A percentile compares a stretch with the other conserved stretches of the same genome.
phyloP scores from a whole-genome alignment of 1,140 invertebrate species.

The Alviniconcha marisindica region DNA sequence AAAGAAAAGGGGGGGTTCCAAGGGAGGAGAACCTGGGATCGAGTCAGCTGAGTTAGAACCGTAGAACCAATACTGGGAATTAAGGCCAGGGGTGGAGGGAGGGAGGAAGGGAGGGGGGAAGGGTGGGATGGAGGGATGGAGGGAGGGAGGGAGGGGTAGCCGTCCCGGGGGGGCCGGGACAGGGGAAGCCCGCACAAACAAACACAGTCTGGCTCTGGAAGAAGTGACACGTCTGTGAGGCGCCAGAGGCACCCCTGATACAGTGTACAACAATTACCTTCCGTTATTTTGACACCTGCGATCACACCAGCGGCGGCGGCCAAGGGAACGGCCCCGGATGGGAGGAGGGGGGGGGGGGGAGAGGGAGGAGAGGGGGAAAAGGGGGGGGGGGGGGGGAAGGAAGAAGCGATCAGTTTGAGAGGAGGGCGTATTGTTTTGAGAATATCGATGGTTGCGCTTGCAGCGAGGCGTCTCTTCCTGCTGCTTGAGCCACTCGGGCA shows the following conservation, averaged over 20 bases:
- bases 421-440: no score
- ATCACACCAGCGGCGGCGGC: neutral
- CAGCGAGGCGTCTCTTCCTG: no score
- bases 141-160: neutral
- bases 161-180: neutral
- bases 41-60: no score
- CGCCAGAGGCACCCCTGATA: slow-evolving; percentile 14
- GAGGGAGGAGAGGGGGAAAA: no score
- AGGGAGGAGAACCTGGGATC: no score
- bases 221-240: slow-evolving; percentile 2
- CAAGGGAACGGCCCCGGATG: neutral
- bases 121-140: no score
- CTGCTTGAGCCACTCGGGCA: no score
- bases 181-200: slow-evolving; percentile 24
- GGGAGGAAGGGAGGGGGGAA: no score
- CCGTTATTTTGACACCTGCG: slow-evolving; percentile 31
- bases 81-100: no score
- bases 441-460: no score
- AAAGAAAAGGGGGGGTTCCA: neutral
- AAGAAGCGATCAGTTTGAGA: no score
- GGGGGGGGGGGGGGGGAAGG: neutral
- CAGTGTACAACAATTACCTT: slow-evolving; percentile 31
- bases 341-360: neutral
- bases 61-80: no score
- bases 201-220: slow-evolving; percentile 15